Percentiles rank a stretch among this genome's conserved stretches.
These are phyloP conservation scores for Brachionus sp. DNA, from an alignment of 1,140 invertebrate genomes.

Conservation along the genomic window DNA sequence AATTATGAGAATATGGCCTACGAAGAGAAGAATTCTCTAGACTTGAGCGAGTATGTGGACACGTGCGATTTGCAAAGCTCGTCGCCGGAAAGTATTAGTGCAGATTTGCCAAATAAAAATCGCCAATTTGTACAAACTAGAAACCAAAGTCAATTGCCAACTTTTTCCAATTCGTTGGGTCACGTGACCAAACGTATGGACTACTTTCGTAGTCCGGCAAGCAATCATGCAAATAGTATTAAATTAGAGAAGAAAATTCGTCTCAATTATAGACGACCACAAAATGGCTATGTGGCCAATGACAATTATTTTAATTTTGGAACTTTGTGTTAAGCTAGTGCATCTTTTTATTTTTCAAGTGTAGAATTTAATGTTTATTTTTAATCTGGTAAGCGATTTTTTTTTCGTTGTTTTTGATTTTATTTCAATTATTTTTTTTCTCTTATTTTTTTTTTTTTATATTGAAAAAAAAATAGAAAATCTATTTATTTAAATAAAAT, in stretches of 20 bases:
- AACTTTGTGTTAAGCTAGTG: neutral
- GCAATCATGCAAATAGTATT: slow-evolving; percentile 6
- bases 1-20: slow-evolving; percentile 15
- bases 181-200: neutral
- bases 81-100: neutral
- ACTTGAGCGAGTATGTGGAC: slow-evolving; percentile 2
- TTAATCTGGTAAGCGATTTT: neutral
- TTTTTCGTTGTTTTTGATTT: neutral
- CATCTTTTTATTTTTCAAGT: neutral
- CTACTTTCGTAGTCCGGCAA: neutral
- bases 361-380: neutral
- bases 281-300: neutral
- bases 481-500: neutral
- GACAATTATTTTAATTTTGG: slow-evolving; percentile 30
- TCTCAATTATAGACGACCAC: slow-evolving; percentile 8
- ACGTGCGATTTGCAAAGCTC: neutral
- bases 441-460: neutral
- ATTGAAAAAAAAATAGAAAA: neutral
- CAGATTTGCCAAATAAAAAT: neutral
- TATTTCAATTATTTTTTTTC: neutral
- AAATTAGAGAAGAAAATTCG: slow-evolving; percentile 23
- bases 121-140: neutral
- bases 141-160: neutral
- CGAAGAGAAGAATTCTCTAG: neutral
- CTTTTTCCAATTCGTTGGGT: neutral